A percentile compares a stretch with the other conserved stretches of the same genome.
Evolutionary conservation across 1,140 invertebrate species (phyloP).

Genomic region (Triops cancriformis): DNA sequence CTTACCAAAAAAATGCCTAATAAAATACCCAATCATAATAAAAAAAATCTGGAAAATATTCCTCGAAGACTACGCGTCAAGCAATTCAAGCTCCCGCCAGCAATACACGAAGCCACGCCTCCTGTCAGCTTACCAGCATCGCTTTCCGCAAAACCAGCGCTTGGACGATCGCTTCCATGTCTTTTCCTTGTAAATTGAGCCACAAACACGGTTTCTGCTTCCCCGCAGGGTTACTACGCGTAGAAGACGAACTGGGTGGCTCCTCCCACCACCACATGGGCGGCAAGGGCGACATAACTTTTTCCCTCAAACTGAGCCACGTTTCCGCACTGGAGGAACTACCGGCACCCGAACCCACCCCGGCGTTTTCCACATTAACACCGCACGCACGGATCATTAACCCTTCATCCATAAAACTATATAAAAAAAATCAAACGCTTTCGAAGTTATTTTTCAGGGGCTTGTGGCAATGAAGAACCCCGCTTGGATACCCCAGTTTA

Average conservation of each 20-base stretch:
- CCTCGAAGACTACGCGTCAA: too few species aligned
- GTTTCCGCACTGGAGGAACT: background rate
- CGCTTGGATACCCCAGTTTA: too few species aligned
- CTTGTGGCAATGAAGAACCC: too few species aligned
- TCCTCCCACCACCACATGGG: background rate
- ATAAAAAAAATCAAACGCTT: background rate
- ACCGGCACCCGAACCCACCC: background rate
- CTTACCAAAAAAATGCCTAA: too few species aligned
- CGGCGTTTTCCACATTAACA: background rate
- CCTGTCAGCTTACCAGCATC: background rate
- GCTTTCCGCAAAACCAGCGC: conserved; percentile 17
- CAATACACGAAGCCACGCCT: background rate
- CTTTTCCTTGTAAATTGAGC: background rate
- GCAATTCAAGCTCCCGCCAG: background rate
- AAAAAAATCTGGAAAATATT: too few species aligned
- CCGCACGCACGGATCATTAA: conserved; percentile 5
- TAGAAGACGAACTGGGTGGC: background rate
- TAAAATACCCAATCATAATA: too few species aligned
- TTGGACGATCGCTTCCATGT: conserved; percentile 18
- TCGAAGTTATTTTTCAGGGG: too few species aligned
- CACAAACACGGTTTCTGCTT: background rate
- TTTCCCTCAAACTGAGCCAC: too few species aligned
- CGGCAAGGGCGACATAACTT: background rate
- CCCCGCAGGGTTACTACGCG: background rate
- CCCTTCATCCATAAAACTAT: background rate